Conservation (phyloP, 2,888 invertebrate species). For the Pseudococcus longispinus region DNA sequence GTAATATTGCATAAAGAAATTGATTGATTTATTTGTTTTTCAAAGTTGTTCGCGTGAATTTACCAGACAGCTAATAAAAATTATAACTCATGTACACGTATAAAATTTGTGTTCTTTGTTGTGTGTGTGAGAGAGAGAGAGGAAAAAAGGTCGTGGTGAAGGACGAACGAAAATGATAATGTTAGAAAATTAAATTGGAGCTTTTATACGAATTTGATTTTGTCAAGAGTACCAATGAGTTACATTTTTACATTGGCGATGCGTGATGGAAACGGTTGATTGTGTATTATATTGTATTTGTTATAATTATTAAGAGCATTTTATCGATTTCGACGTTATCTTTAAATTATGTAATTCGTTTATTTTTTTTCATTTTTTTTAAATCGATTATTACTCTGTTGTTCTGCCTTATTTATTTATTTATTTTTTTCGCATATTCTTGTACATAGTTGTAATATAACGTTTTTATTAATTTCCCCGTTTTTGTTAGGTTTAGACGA, state of each 20-base stretch:
- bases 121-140: no score
- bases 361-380: slow-evolving; percentile 33
- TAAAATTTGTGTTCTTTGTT: neutral
- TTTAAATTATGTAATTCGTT: slow-evolving; percentile 46
- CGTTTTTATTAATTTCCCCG: slow-evolving; percentile 49
- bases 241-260: slow-evolving; percentile 8
- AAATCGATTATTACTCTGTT: slow-evolving; percentile 40
- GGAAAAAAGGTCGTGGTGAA: neutral
- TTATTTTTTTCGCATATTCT: slow-evolving; percentile 38
- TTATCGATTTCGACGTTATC: slow-evolving; percentile 53
- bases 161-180: neutral
- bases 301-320: slow-evolving; percentile 47
- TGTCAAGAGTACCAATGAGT: neutral
- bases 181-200: neutral
- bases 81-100: neutral
- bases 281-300: slow-evolving; percentile 47
- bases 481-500: slow-evolving; percentile 52
- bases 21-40: neutral
- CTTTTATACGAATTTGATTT: slow-evolving; percentile 1
- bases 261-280: slow-evolving; percentile 25
- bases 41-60: neutral
- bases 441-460: slow-evolving; percentile 52
- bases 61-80: neutral
- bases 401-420: slow-evolving; percentile 53
- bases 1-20: neutral